Percentiles rank a stretch among this genome's conserved stretches.
Evolutionary conservation across 2,888 invertebrate species (phyloP).

Genomic region (Dryocosmus kuriphilus): DNA sequence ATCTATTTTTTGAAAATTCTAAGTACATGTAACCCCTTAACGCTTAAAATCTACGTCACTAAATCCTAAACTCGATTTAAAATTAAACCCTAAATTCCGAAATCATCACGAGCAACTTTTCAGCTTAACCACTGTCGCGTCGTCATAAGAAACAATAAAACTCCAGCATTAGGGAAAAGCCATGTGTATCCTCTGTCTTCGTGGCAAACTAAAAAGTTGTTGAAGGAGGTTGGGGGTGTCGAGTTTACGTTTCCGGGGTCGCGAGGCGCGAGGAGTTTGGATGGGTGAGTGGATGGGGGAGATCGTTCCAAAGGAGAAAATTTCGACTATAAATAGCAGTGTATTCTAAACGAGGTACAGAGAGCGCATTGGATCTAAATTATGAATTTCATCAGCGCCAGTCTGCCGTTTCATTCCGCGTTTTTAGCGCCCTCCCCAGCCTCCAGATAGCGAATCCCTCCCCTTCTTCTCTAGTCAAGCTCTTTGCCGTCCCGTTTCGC

Average conservation of each 20-base stretch:
- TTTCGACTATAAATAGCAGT: slow-evolving; percentile 78
- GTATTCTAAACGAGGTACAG: slow-evolving; percentile 78
- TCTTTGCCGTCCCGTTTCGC: slow-evolving; percentile 48
- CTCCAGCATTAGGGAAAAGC: slow-evolving; percentile 1
- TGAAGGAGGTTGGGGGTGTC: slow-evolving; percentile 41
- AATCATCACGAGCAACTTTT: not conserved
- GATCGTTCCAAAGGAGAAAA: slow-evolving; percentile 73
- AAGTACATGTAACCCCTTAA: no score
- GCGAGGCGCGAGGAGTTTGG: slow-evolving; percentile 42
- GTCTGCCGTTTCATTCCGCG: slow-evolving; percentile 77
- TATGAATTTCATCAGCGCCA: slow-evolving; percentile 78
- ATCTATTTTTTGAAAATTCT: no score
- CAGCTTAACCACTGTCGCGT: not conserved
- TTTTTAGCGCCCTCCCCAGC: slow-evolving; percentile 64
- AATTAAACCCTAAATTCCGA: not conserved
- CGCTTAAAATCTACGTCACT: no score
- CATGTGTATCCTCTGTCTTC: slow-evolving; percentile 31
- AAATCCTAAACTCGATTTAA: no score
- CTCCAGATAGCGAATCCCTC: slow-evolving; percentile 50
- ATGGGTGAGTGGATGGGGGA: slow-evolving; percentile 54
- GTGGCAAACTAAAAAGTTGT: slow-evolving; percentile 36
- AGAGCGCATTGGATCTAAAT: slow-evolving; percentile 78
- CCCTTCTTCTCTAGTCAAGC: slow-evolving; percentile 46
- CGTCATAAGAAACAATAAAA: slow-evolving; percentile 32
- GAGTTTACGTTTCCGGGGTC: slow-evolving; percentile 46